Conservation (phyloP, 2,797 vertebrate genomes). For the Lutjanus argentimaculatus region DNA sequence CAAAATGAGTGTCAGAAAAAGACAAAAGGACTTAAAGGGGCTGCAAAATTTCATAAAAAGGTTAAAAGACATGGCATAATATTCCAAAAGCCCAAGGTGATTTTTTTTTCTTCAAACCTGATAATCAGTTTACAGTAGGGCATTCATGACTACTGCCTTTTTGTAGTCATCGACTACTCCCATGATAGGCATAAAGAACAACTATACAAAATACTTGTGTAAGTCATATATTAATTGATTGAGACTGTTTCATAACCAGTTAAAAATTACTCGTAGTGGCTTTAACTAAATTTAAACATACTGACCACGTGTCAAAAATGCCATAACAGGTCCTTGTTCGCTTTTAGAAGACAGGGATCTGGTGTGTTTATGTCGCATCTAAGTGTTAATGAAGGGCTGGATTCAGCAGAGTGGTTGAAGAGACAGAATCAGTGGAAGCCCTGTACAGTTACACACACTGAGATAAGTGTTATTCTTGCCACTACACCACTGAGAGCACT, state of each 20-base stretch:
- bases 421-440: constrained; percentile 11
- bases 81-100: too few relatives aligned
- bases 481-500: constrained; percentile 40
- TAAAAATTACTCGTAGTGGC: too few relatives aligned
- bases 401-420: constrained; percentile 19
- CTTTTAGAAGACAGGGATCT: constrained; percentile 6
- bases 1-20: background rate
- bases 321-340: constrained; percentile 19
- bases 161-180: too few relatives aligned
- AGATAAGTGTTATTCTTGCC: constrained; percentile 41
- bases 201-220: too few relatives aligned
- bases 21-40: too few relatives aligned
- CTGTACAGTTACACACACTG: constrained; percentile 24
- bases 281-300: constrained; percentile 15
- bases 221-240: too few relatives aligned
- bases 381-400: constrained; percentile 33
- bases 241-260: too few relatives aligned
- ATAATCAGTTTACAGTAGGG: too few relatives aligned
- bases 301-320: background rate
- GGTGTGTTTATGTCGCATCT: constrained; percentile 13
- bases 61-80: background rate
- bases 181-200: too few relatives aligned
- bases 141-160: too few relatives aligned
- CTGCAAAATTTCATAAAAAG: background rate
- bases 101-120: too few relatives aligned